Evolutionary conservation across 2,888 invertebrate species (phyloP).

Genomic region (Cephonodes hylas): DNA sequence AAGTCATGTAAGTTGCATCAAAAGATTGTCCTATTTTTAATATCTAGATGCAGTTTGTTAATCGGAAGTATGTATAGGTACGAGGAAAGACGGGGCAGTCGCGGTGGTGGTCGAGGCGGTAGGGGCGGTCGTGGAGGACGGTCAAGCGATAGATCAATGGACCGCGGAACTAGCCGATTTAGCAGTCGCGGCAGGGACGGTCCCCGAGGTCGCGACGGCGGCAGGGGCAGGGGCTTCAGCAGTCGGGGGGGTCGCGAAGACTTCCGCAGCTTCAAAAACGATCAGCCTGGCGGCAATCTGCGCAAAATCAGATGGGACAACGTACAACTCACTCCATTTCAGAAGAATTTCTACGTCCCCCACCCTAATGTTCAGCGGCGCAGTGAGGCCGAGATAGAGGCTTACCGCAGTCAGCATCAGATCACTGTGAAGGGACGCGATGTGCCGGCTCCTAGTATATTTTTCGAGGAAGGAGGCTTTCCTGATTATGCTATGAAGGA

Average conservation of each 20-base stretch:
- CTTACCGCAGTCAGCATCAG: conserved; percentile 89
- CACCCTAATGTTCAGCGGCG: conserved; percentile 87
- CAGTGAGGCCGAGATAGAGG: conserved; percentile 85
- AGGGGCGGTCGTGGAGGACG: conserved; percentile 60
- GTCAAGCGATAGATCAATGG: conserved; percentile 70
- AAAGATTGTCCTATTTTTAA: not conserved
- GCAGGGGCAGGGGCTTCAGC: conserved; percentile 56
- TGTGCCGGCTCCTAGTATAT: conserved; percentile 92
- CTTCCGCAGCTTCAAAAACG: conserved; percentile 77
- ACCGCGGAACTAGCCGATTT: conserved; percentile 62
- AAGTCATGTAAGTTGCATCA: conserved; percentile 49
- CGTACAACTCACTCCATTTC: conserved; percentile 89
- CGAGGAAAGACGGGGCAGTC: conserved; percentile 76
- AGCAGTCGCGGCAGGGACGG: conserved; percentile 51
- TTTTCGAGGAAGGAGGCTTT: conserved; percentile 94
- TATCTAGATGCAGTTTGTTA: not conserved
- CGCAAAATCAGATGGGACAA: conserved; percentile 95
- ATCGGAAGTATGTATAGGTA: conserved; percentile 56
- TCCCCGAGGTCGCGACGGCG: conserved; percentile 54
- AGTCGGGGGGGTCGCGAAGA: conserved; percentile 65
- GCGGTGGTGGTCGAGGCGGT: conserved; percentile 56
- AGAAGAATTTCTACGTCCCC: conserved; percentile 96
- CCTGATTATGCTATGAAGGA: conserved; percentile 91
- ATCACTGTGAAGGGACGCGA: conserved; percentile 93
- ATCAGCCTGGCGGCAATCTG: conserved; percentile 88